phyloP scores from a whole-genome alignment of 2,797 vertebrate species.

The Amphiprion clarkii region DNA sequence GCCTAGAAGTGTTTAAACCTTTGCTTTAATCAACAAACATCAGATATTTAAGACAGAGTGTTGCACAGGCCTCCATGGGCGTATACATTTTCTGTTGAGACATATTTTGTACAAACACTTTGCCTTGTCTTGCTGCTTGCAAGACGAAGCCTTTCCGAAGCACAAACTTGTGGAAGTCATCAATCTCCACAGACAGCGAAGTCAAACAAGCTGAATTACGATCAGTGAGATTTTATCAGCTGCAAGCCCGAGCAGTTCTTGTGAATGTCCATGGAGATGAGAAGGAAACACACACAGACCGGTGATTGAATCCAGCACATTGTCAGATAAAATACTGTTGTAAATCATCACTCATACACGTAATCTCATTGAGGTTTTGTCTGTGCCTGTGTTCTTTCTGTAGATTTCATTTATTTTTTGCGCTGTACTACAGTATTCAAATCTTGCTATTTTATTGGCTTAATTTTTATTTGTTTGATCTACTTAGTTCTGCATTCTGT shows the following conservation, averaged over 20 bases:
- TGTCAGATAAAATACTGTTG: slow-evolving; percentile 30
- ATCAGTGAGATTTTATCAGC: slow-evolving; percentile 58
- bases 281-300: slow-evolving; percentile 9
- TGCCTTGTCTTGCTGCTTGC: slow-evolving; percentile 26
- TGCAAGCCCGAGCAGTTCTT: slow-evolving; percentile 60
- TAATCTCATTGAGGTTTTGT: background rate
- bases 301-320: slow-evolving; percentile 5
- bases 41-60: background rate
- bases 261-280: slow-evolving; percentile 16
- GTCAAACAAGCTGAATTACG: slow-evolving; percentile 34
- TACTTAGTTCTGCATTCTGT: background rate
- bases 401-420: background rate
- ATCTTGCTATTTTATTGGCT: background rate
- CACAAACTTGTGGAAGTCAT: slow-evolving; percentile 36
- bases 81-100: background rate
- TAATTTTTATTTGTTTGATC: background rate
- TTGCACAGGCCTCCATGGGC: background rate
- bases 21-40: slow-evolving; percentile 29
- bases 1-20: slow-evolving; percentile 1
- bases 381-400: background rate
- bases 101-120: slow-evolving; percentile 5
- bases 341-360: slow-evolving; percentile 39
- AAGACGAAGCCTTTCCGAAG: slow-evolving; percentile 28
- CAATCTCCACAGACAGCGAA: slow-evolving; percentile 23
- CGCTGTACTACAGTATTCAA: background rate